Percentiles rank a stretch among this genome's conserved stretches.
Conservation (phyloP, 2,888 invertebrate species). For the Thecophora atra region DNA sequence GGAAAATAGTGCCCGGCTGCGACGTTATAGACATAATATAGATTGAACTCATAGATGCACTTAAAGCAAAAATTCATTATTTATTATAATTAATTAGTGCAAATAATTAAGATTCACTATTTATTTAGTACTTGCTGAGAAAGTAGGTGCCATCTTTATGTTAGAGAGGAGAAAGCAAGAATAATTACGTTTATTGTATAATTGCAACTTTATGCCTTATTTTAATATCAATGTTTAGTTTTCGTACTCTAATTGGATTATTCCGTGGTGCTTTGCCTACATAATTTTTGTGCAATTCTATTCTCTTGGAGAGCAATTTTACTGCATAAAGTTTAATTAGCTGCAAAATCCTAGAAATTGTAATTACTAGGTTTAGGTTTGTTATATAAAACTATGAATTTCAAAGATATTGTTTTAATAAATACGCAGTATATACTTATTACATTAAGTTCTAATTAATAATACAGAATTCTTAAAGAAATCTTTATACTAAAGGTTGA, state of each 20-base stretch:
- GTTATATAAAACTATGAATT: constrained; percentile 21
- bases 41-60: constrained; percentile 48
- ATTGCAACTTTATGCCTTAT: not conserved
- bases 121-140: not conserved
- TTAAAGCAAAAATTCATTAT: constrained; percentile 2
- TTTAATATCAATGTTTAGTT: not conserved
- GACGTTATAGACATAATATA: constrained; percentile 65
- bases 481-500: no score
- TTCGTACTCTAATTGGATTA: not conserved
- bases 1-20: constrained; percentile 64
- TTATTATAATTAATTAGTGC: not conserved
- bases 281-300: no score
- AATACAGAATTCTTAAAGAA: no score
- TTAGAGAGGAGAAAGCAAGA: not conserved
- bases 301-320: no score
- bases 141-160: not conserved
- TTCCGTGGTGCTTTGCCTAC: constrained; percentile 9
- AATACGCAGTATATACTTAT: not conserved
- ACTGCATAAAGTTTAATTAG: not conserved
- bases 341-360: not conserved
- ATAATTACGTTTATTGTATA: not conserved
- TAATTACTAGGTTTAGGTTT: not conserved
- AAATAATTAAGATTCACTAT: not conserved
- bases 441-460: no score
- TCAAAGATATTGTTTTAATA: not conserved